These are phyloP conservation scores for Eupithecia centaureata DNA, from an alignment of 2,888 invertebrate genomes.

Conservation along the genomic window DNA sequence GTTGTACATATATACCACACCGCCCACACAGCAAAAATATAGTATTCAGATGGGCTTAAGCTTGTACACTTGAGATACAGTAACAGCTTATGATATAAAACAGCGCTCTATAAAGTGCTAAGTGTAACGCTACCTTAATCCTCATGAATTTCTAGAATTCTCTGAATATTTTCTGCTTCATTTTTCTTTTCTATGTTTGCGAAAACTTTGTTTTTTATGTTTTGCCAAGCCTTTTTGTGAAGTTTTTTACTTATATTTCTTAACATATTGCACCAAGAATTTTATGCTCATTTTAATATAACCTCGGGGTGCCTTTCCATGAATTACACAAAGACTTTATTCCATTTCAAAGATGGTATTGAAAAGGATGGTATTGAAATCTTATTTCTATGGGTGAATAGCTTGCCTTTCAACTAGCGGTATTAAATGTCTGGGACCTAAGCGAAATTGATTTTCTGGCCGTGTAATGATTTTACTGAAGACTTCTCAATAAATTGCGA, in stretches of 20 bases:
- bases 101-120: background rate
- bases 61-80: background rate
- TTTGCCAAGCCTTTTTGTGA: background rate
- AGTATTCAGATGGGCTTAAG: too few species aligned
- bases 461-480: background rate
- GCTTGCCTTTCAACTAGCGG: background rate
- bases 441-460: background rate
- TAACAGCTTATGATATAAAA: background rate
- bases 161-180: background rate
- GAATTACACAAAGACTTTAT: background rate
- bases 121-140: background rate
- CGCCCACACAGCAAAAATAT: background rate
- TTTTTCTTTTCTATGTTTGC: background rate
- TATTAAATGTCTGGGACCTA: background rate
- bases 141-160: background rate
- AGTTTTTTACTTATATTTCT: background rate
- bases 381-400: background rate
- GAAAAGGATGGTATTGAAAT: background rate
- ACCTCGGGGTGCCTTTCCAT: background rate
- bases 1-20: background rate
- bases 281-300: background rate
- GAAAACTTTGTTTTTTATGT: background rate
- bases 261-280: background rate
- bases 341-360: background rate
- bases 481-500: too few species aligned